Evolutionary conservation across 2,113 vertebrate species (phyloP), one percentile per base, ranked within the genome.

Genomic region (Struthio camelus): DNA sequence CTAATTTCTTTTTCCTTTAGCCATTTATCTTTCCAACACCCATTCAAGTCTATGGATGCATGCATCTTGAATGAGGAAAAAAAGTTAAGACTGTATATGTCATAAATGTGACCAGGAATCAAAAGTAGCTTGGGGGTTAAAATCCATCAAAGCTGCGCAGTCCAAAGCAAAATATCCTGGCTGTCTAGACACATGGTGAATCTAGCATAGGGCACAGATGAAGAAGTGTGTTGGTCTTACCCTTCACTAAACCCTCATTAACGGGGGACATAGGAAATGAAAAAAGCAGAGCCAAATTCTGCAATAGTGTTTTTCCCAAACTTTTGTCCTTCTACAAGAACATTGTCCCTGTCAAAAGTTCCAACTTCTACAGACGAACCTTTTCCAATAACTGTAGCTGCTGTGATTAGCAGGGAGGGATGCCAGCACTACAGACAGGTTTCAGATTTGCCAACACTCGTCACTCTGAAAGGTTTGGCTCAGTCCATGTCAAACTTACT

Each of bases 1-100:
- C 87, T 95, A 88, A 96, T 96, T 97, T 96, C 70, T 64, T 96
- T 96, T 96, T 94, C 80, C 93, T 51, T 97, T 95, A 97, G 93
- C 96, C 82, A 96, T 97, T 97, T 96, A 97, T 96, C 93, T 97
- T 97, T 88, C 91, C 72, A 88, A 65, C 71, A 90, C 76, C 76
- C 94, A 91, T 95, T 96, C 76, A 90, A 91, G 82, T 90, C 76
- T 65, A 86, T 76, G 93, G 95, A 81, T 76, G 91, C 80, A 54
- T 88, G 91, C 87, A 86, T 91, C 94, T 69, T 78, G 51, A 96
- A 95, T 84, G 22, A 95, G 46, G 44, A 14, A 53, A 72, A 85
- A 94, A 76, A 78, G 56, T 87, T 89, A 79, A 90, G 91, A 85
- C 79, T 87, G 50, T 42, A 34, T 93, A 89, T 89, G 84, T 78